Percentiles rank a stretch among this genome's conserved stretches.
phyloP scores from a whole-genome alignment of 2,113 vertebrate species.

The Archocentrus centrarchus region DNA sequence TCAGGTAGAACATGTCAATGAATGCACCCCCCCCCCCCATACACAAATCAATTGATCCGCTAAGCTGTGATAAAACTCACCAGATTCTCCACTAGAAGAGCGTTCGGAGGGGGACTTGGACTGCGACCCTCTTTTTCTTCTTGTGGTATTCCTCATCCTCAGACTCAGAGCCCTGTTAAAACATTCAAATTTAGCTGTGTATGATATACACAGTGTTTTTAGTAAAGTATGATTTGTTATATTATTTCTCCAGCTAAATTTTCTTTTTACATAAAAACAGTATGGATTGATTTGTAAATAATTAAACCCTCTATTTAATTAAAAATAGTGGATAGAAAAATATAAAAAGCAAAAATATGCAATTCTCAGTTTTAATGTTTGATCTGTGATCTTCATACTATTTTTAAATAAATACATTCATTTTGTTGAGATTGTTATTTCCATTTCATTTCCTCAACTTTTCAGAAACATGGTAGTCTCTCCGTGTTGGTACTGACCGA shows the following conservation, averaged over 20 bases:
- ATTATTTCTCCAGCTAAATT: background rate
- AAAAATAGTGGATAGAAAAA: background rate
- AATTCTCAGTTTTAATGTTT: background rate
- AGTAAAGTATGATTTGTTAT: background rate
- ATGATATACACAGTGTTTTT: background rate
- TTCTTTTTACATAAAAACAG: background rate
- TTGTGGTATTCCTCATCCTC: slow-evolving; percentile 98
- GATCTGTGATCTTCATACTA: background rate
- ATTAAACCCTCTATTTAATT: too few species aligned
- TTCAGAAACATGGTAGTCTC: too few species aligned
- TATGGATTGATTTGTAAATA: background rate
- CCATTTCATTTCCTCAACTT: too few species aligned
- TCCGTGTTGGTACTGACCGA: slow-evolving; percentile 83
- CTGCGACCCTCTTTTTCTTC: slow-evolving; percentile 95
- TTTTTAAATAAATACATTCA: background rate
- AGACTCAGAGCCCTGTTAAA: slow-evolving; percentile 91
- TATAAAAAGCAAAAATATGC: background rate
- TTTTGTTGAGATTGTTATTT: background rate
- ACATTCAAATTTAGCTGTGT: background rate
- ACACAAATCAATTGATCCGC: background rate
- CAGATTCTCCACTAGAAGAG: slow-evolving; percentile 95
- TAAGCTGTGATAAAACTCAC: slow-evolving; percentile 70
- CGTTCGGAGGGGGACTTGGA: slow-evolving; percentile 94
- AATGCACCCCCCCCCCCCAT: background rate
- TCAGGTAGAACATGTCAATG: slow-evolving; percentile 16